These are phyloP conservation scores for Pygoscelis antarcticus DNA, from an alignment of 2,113 vertebrate species.

Conservation along the genomic window DNA sequence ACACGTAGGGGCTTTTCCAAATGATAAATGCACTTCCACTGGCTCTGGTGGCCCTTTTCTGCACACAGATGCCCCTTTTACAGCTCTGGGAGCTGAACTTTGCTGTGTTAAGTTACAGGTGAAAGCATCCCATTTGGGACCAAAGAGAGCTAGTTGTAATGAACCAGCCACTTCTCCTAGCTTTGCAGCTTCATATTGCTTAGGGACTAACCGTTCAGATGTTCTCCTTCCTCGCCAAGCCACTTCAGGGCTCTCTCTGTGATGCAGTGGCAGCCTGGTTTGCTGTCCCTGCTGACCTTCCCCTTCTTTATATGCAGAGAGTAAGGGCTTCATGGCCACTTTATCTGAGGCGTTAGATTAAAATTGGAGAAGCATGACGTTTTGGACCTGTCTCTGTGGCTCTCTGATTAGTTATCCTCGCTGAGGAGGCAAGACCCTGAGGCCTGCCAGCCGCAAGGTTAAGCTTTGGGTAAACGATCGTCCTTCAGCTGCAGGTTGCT, in stretches of 20 bases:
- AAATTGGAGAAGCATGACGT: neutral
- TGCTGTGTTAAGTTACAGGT: neutral
- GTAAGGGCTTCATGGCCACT: neutral
- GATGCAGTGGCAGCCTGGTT: neutral
- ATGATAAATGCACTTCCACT: neutral
- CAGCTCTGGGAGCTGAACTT: neutral
- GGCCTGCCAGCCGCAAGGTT: conserved; percentile 40
- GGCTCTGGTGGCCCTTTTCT: neutral
- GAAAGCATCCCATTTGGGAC: neutral
- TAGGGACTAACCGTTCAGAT: neutral
- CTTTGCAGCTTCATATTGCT: neutral
- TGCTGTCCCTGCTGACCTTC: neutral
- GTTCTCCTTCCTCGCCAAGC: neutral
- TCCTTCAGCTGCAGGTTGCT: neutral
- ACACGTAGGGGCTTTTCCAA: neutral
- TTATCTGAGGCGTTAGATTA: neutral
- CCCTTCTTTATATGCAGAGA: neutral
- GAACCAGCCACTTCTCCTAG: neutral
- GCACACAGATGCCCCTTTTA: neutral
- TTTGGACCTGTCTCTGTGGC: conserved; percentile 1
- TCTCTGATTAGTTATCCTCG: conserved; percentile 11
- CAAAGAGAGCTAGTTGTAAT: neutral
- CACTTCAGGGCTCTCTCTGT: neutral
- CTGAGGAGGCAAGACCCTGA: neutral
- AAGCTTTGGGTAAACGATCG: neutral